These are phyloP conservation scores for Heteromyza rotundicornis DNA, from an alignment of 2,888 invertebrate genomes.

Conservation along the genomic window DNA sequence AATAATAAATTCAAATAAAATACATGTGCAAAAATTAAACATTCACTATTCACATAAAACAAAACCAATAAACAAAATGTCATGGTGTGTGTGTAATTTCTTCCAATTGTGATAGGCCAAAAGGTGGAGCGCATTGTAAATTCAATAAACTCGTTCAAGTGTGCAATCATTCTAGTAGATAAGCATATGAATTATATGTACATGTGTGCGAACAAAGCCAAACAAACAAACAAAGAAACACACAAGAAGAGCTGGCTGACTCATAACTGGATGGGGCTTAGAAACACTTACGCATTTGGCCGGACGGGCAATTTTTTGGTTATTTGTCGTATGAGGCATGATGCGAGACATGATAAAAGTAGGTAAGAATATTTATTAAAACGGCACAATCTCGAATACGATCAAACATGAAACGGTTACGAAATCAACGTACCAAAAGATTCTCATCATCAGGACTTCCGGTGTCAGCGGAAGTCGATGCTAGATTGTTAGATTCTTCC, in stretches of 20 bases:
- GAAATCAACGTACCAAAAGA: conserved; percentile 69
- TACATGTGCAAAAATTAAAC: conserved; percentile 10
- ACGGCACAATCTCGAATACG: background rate
- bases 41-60: conserved; percentile 8
- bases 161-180: too few relatives aligned
- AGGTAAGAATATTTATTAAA: background rate
- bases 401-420: background rate
- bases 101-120: too few relatives aligned
- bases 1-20: conserved; percentile 18
- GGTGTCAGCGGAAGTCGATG: conserved; percentile 73
- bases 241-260: background rate
- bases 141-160: too few relatives aligned
- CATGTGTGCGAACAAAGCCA: too few relatives aligned
- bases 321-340: background rate
- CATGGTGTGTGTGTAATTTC: too few relatives aligned
- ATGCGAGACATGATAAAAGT: too few relatives aligned
- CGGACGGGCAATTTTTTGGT: background rate
- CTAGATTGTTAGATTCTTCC: conserved; percentile 69
- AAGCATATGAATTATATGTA: too few relatives aligned
- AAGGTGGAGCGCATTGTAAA: too few relatives aligned
- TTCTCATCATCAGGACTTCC: conserved; percentile 77
- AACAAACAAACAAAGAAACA: background rate
- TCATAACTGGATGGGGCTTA: background rate
- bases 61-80: too few relatives aligned
- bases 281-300: background rate